Base-by-base conservation (phyloP, 2,888 invertebrate species). In the Meandrusa payeni region DNA sequence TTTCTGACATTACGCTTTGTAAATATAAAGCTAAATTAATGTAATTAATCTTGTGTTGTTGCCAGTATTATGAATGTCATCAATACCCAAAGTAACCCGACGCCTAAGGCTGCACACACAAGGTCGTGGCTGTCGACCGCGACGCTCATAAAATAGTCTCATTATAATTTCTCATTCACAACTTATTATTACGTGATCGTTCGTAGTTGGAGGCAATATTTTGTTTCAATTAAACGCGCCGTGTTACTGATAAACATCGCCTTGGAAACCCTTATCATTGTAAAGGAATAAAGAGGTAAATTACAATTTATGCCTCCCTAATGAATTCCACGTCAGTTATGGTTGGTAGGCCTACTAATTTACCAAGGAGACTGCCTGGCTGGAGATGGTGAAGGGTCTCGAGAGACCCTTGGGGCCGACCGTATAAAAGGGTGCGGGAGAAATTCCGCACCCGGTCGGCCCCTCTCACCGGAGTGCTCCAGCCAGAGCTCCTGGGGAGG, bases 101-200 rank as follows among this genome's bases (percentile, higher is more conserved):
- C 12, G 44, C 44, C 44, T 44, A 34, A 44, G 44, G 39, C 44
- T 39, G 15, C 19, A 17, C 17, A 6, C 17, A 37, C 44, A 44
- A 44, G 44, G 44, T 23, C 44, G 22, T 12, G n/a, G 23, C 22
- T 15, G 32, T 32, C 32, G 43, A 20, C 38, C 38, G 32, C 38
- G 31, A 22, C 32, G 38, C 17, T 33, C 27, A 19, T 39, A 43
- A 43, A 43, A 37, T 57, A 46, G 49, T 54, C 59, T 70, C 64
- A 71, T 76, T 74, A 75, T 68, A 61, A 69, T 69, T 70, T 65
- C 53, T 64, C 63, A 66, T 67, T 69, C 65, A 68, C 54, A 52
- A 41, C 50, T 47, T 47, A 50, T 55, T 55, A 57, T 50, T 56
- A 56, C 53, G 45, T 43, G 42, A 52, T 61, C 61, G 53, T 24